Percentiles rank a stretch among this genome's conserved stretches.
Evolutionary conservation across 2,888 invertebrate species (phyloP).

Genomic region (Laothoe populi): DNA sequence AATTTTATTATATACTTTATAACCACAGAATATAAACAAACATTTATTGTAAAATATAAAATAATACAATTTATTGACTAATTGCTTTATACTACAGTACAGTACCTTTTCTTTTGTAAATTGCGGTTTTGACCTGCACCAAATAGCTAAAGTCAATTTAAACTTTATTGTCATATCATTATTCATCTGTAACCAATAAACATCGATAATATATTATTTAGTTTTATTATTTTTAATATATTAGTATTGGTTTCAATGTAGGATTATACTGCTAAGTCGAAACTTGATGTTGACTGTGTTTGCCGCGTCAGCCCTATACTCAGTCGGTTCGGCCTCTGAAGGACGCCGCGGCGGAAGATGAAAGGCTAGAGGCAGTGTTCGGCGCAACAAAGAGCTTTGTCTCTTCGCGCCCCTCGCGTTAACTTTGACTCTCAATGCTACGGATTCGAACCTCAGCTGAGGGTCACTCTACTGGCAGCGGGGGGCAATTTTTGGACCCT

Average conservation of each 20-base stretch:
- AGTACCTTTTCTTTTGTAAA: no score
- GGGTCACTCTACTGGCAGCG: conserved; percentile 29
- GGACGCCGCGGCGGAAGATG: conserved; percentile 66
- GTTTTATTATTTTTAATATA: neutral
- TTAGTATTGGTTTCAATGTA: neutral
- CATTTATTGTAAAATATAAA: no score
- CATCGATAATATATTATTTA: neutral
- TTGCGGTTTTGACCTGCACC: no score
- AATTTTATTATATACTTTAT: no score
- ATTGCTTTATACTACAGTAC: no score
- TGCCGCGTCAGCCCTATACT: conserved; percentile 50
- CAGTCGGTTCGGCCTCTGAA: conserved; percentile 49
- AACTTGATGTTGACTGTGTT: neutral
- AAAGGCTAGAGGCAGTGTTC: conserved; percentile 68
- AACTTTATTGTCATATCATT: no score
- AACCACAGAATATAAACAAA: no score
- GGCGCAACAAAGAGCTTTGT: conserved; percentile 75
- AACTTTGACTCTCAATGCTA: conserved; percentile 45
- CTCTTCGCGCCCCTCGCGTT: conserved; percentile 60
- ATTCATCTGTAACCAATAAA: no score
- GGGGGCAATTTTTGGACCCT: conserved; percentile 20
- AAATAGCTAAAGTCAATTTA: no score
- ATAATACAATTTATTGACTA: no score
- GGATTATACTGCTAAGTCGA: neutral
- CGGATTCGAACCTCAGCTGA: conserved; percentile 39